phyloP scores from a whole-genome alignment of 2,888 invertebrate species.

The Falcaria lacertinaria region DNA sequence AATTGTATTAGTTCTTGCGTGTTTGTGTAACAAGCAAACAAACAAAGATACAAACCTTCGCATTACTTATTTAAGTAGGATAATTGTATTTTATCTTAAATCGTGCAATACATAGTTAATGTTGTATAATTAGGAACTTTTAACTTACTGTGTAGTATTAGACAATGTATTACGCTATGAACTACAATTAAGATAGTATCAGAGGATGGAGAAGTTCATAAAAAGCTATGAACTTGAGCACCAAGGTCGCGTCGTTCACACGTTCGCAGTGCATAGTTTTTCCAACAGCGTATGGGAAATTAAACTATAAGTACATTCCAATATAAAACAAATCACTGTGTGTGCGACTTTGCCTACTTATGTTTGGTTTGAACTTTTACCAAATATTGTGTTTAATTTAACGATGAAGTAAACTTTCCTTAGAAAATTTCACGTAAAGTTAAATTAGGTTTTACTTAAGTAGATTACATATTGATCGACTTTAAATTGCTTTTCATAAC shows the following conservation, averaged over 20 bases:
- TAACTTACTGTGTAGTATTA: neutral
- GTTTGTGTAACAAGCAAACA: too few relatives aligned
- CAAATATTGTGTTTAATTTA: neutral
- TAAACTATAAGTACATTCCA: conserved; percentile 21
- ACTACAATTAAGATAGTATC: conserved; percentile 16
- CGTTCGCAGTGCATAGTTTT: conserved; percentile 58
- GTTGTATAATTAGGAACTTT: too few relatives aligned
- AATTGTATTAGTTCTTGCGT: too few relatives aligned
- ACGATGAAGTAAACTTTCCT: conserved; percentile 7
- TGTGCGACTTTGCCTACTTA: neutral
- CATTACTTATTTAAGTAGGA: too few relatives aligned
- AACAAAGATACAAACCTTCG: too few relatives aligned
- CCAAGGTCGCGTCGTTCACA: conserved; percentile 68
- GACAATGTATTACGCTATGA: neutral
- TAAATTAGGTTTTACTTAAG: conserved; percentile 32
- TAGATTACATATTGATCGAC: conserved; percentile 29
- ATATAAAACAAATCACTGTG: neutral
- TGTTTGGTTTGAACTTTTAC: neutral
- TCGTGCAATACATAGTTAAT: too few relatives aligned
- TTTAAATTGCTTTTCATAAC: conserved; percentile 30
- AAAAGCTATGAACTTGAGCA: conserved; percentile 33
- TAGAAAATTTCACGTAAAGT: conserved; percentile 22
- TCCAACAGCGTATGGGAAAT: conserved; percentile 33
- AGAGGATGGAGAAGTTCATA: conserved; percentile 35
- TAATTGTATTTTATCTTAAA: too few relatives aligned